Conservation (phyloP, 2,888 invertebrate species). For the Cheilosia scutellata region DNA sequence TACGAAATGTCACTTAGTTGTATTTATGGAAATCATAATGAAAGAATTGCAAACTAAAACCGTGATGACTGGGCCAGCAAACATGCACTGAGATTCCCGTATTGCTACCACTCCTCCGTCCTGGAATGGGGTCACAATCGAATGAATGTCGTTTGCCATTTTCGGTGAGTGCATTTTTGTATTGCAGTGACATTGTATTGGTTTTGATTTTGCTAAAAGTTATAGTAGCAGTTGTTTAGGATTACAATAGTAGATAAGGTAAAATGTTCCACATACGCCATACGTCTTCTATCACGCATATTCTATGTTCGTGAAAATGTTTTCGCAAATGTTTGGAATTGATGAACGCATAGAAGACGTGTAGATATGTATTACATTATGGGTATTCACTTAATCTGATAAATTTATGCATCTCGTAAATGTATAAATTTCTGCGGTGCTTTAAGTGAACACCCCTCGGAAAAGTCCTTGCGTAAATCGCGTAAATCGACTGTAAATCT, state of each 20-base stretch:
- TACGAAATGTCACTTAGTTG: slow-evolving; percentile 63
- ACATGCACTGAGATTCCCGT: slow-evolving; percentile 15
- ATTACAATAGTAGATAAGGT: neutral
- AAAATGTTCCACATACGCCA: no score
- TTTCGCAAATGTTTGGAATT: no score
- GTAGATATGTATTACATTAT: no score
- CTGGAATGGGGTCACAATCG: slow-evolving; percentile 49
- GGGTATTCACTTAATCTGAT: no score
- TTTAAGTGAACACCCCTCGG: no score
- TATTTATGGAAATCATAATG: slow-evolving; percentile 68
- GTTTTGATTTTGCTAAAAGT: slow-evolving; percentile 22
- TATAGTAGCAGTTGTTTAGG: neutral
- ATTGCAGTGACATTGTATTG: slow-evolving; percentile 32
- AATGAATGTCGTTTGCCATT: slow-evolving; percentile 50
- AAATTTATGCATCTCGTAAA: no score
- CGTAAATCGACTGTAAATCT: no score
- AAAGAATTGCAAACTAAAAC: slow-evolving; percentile 32
- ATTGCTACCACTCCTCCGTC: slow-evolving; percentile 58
- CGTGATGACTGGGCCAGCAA: slow-evolving; percentile 33
- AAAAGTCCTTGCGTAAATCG: no score
- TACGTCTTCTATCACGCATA: no score
- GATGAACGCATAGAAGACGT: no score
- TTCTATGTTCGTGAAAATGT: no score
- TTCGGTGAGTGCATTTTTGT: slow-evolving; percentile 10
- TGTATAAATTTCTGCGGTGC: no score